Conservation (phyloP, 2,113 vertebrate genomes). For the Astur gentilis region DNA sequence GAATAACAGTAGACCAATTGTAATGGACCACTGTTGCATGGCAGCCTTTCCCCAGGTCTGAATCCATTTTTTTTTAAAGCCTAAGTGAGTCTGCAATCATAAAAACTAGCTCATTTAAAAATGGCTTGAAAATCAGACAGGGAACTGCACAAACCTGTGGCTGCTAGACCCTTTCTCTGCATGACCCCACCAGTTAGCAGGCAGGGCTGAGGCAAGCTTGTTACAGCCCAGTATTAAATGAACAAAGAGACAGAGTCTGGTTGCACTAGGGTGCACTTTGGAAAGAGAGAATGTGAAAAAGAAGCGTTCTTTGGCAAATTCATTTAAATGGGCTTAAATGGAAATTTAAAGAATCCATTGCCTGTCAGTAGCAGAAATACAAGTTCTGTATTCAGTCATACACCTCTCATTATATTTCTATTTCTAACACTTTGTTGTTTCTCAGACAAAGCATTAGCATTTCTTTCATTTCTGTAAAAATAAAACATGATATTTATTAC, state of each 20-base stretch:
- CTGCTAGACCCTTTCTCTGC: neutral
- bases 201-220: neutral
- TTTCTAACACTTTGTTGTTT: slow-evolving; percentile 29
- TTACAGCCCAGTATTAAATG: neutral
- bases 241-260: neutral
- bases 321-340: neutral
- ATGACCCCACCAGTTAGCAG: neutral
- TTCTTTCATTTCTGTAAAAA: slow-evolving; percentile 19
- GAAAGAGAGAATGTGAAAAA: neutral
- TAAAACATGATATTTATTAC: slow-evolving; percentile 28
- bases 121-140: neutral
- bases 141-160: neutral
- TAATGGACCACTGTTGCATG: neutral
- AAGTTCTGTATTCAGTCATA: neutral
- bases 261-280: neutral
- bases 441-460: slow-evolving; percentile 21
- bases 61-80: neutral
- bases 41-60: neutral
- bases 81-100: neutral
- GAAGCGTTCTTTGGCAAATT: neutral
- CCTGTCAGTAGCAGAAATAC: neutral
- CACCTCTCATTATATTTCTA: slow-evolving; percentile 7
- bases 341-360: neutral
- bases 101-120: slow-evolving; percentile 25
- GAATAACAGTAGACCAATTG: neutral